phyloP scores from a whole-genome alignment of 1,140 invertebrate genomes.

The Drosophila asahinai region DNA sequence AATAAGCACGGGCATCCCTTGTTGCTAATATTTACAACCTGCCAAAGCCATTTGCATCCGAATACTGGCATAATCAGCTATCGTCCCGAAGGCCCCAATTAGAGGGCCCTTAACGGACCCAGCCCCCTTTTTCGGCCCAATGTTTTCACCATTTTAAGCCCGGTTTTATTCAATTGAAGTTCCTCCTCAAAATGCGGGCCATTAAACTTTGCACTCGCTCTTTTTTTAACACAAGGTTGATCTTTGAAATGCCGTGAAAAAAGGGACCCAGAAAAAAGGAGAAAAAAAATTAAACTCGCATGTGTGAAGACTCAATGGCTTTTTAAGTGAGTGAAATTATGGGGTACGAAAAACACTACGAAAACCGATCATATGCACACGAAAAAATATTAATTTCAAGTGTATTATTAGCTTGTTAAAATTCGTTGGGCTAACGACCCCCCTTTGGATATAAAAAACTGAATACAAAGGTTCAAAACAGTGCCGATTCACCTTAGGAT shows the following conservation, averaged over 20 bases:
- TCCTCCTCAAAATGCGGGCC: constrained; percentile 34
- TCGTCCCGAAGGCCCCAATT: constrained; percentile 51
- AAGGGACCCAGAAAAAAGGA: constrained; percentile 10
- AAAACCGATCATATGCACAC: neutral
- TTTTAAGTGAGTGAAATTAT: constrained; percentile 49
- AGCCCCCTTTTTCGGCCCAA: constrained; percentile 19
- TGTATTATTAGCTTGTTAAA: constrained; percentile 19
- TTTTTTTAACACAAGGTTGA: constrained; percentile 11
- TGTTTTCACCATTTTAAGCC: constrained; percentile 22
- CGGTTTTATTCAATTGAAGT: constrained; percentile 29
- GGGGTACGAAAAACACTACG: constrained; percentile 12
- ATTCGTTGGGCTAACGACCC: constrained; percentile 4
- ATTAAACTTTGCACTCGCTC: constrained; percentile 32
- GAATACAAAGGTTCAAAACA: neutral
- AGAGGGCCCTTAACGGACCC: constrained; percentile 22
- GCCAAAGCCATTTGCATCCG: constrained; percentile 38
- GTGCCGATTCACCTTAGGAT: neutral
- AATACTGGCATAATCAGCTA: constrained; percentile 67
- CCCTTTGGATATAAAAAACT: neutral
- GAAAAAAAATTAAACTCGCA: constrained; percentile 19
- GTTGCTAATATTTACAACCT: constrained; percentile 25
- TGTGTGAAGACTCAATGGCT: constrained; percentile 38
- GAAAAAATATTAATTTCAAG: constrained; percentile 25
- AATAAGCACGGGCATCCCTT: constrained; percentile 10
- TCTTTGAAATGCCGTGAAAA: constrained; percentile 23